Percentiles rank a stretch among this genome's conserved stretches.
phyloP scores from a whole-genome alignment of 1,140 invertebrate species.

The Cryptotermes secundus region DNA sequence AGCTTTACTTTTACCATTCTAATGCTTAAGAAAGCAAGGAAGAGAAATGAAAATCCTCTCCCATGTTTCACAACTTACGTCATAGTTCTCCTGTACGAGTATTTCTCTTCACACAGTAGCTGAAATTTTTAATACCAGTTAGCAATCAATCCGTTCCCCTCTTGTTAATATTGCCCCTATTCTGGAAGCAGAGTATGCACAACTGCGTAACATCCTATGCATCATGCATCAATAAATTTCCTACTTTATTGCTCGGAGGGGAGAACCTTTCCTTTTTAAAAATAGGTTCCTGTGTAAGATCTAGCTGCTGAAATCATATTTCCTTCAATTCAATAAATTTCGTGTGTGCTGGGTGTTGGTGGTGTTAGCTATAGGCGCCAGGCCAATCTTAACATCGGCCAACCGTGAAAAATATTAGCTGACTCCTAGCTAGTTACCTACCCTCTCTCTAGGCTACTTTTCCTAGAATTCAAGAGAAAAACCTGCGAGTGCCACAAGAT shows the following conservation, averaged over 20 bases:
- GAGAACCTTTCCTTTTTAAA: conserved; percentile 1
- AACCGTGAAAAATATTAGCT: conserved; percentile 19
- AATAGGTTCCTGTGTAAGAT: conserved; percentile 10
- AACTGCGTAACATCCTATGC: background rate
- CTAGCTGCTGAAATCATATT: conserved; percentile 19
- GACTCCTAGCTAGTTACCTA: background rate
- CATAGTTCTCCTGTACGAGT: too few relatives aligned
- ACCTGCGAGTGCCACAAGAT: background rate
- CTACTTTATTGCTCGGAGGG: background rate
- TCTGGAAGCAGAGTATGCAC: background rate
- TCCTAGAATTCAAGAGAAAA: background rate
- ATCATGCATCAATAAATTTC: background rate
- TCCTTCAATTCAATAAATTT: conserved; percentile 18
- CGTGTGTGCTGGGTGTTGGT: conserved; percentile 5
- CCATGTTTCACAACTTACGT: too few relatives aligned
- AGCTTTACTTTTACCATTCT: too few relatives aligned
- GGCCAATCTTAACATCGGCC: conserved; percentile 13
- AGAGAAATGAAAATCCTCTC: too few relatives aligned
- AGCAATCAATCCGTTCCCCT: background rate
- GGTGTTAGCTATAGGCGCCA: background rate
- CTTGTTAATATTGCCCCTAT: background rate
- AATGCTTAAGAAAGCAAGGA: too few relatives aligned
- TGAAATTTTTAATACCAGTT: background rate
- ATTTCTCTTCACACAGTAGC: background rate
- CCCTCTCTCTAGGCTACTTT: background rate